phyloP scores from a whole-genome alignment of 2,888 invertebrate species.

The Chaetoderma sp. region DNA sequence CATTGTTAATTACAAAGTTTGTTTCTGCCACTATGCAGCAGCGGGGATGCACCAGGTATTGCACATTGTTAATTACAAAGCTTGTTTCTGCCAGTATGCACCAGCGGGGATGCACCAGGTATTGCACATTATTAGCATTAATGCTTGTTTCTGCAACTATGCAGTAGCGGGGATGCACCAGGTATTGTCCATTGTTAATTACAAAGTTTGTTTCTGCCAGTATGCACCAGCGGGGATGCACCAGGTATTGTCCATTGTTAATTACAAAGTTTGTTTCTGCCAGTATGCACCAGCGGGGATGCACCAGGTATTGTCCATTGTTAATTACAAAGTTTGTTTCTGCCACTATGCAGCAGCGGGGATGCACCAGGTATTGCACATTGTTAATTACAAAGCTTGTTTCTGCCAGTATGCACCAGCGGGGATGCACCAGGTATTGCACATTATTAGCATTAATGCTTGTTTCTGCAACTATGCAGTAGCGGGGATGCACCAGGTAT shows the following conservation, averaged over 20 bases:
- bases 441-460: no score
- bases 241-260: no score
- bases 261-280: no score
- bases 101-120: slow-evolving; percentile 50
- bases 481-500: slow-evolving; percentile 51
- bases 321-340: no score
- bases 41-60: slow-evolving; percentile 52
- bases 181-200: no score
- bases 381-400: no score
- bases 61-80: no score
- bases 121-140: no score
- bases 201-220: no score
- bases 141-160: slow-evolving; percentile 53
- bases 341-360: slow-evolving; percentile 51
- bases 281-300: slow-evolving; percentile 49
- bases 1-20: no score
- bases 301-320: slow-evolving; percentile 53
- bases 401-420: slow-evolving; percentile 48
- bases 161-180: slow-evolving; percentile 46
- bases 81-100: slow-evolving; percentile 54
- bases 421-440: slow-evolving; percentile 54
- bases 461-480: slow-evolving; percentile 51
- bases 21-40: slow-evolving; percentile 50
- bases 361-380: slow-evolving; percentile 52
- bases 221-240: slow-evolving; percentile 49